Evolutionary conservation across 2,888 invertebrate genomes (phyloP).

Genomic region (Hemithea aestivaria): DNA sequence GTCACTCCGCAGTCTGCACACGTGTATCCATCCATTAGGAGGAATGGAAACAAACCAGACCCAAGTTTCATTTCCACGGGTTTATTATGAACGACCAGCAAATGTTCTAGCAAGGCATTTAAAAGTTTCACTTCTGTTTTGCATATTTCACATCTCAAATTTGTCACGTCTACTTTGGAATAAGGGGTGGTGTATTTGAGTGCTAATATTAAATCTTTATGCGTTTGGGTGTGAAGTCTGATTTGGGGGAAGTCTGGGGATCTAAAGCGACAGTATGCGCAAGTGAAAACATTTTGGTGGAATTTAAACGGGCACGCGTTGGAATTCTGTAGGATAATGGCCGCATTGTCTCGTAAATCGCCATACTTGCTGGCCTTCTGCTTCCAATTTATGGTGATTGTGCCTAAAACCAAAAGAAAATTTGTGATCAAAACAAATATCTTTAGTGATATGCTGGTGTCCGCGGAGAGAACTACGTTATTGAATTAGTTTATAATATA

Average conservation of each 20-base stretch:
- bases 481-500: no score
- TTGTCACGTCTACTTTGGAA: no score
- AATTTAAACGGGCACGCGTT: constrained; percentile 60
- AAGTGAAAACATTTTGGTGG: constrained; percentile 53
- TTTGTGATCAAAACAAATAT: constrained; percentile 1
- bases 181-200: no score
- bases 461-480: no score
- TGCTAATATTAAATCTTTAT: no score
- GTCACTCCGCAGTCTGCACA: neutral
- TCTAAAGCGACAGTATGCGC: constrained; percentile 50
- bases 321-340: constrained; percentile 47
- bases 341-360: constrained; percentile 14
- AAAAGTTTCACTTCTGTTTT: no score
- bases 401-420: constrained; percentile 68
- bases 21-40: neutral
- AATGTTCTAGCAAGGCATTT: no score
- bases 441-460: no score
- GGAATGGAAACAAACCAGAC: neutral
- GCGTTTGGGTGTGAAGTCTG: constrained; percentile 45
- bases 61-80: neutral
- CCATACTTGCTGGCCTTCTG: constrained; percentile 4
- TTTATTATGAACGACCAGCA: no score
- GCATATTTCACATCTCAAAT: no score
- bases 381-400: constrained; percentile 54
- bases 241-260: constrained; percentile 53